Evolutionary conservation across 2,888 invertebrate genomes (phyloP), one percentile per base, ranked within the genome.

Genomic region (Lasioglossum vierecki): DNA sequence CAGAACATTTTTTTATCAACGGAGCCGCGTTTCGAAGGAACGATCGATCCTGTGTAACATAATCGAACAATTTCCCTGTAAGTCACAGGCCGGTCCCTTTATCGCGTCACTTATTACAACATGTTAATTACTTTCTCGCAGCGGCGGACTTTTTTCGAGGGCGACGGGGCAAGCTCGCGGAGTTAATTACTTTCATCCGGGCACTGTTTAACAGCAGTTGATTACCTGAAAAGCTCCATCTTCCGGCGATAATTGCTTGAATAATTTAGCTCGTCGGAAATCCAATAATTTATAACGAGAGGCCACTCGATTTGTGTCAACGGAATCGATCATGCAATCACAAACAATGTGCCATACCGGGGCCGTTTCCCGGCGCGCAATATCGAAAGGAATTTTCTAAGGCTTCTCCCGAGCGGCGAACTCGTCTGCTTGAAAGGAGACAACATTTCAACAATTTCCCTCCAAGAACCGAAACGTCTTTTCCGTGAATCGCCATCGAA

Each of bases 371-470:
- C 22, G 53, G 53, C 22, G 53, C 2, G 18, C 26, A 35, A 76
- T 68, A 35, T 49, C 35, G 35, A 15, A 49, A 22, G 60, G 49
- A 60, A 76, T 82, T 73, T 83, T 60, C 68, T 41, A 13, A 18
- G 39, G 30, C 2, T 78, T 86, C 78, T 78, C 60, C 82, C 76
- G 53, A 39, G 53, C 46, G 60, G 26, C 41, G 18, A 71, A 82
- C 77, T 76, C 70, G 49, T 82, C n/a, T 41, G 35, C 44, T 22
- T 39, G 26, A 30, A 11, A 63, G 15, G 15, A 53, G 22, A 5
- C 30, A 18, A 63, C 46, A 73, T 76, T 82, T 80, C 76, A 77
- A 82, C 82, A 49, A 77, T 82, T 82, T 74, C 18, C 35, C 74
- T 13, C 18, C 26, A 39, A 79, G 49, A 15, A 79, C 13, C 6